Base-by-base conservation (phyloP, 2,888 invertebrate genomes). In the Eupelmus urozonus region DNA sequence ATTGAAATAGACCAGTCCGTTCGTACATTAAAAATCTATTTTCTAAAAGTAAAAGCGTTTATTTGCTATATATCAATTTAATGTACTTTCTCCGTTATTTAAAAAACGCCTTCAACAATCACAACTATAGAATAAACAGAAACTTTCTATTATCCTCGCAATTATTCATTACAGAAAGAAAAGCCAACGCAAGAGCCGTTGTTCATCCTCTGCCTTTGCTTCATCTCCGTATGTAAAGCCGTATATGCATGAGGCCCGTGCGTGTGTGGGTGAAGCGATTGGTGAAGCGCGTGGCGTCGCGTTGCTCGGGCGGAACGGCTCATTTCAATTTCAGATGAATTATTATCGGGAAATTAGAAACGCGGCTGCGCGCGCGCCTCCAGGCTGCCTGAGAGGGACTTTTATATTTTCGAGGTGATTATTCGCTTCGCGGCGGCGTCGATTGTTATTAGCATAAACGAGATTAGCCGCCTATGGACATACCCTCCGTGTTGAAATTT, bases 251-350 rank as follows among this genome's bases (percentile, higher is more conserved):
- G 3, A 5, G 20, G n/a, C n/a, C n/a, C n/a, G 16, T 18, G 29
- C 4, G 34, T 53, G 25, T 34, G 53, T n/a, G 59, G 9, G 23
- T 20, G 13, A 62, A 3, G 59, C 49, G 34, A 27, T 27, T 59
- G 13, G n/a, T 2, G 34, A 16, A 16, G 16, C 34, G 7, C 27
- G 75, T 60, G 29, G 73, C 9, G 13, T 34, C 25, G 18, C 53
- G 62, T 27, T 18, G 16, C 20, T 55, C 73, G 20, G n/a, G 20
- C 45, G 60, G 34, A 67, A 51, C 75, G 16, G n/a, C 69, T 69
- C 60, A 45, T 76, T 76, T 62, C 45, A 69, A 76, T 62, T 76
- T 55, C 45, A 76, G 62, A 76, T 76, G 62, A 62, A 69, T 76
- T 62, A 69, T 76, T 66, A 66, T 57, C 70, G 34, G 76, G 76